phyloP scores from a whole-genome alignment of 2,113 vertebrate species.

The Thryonomys swinderianus region DNA sequence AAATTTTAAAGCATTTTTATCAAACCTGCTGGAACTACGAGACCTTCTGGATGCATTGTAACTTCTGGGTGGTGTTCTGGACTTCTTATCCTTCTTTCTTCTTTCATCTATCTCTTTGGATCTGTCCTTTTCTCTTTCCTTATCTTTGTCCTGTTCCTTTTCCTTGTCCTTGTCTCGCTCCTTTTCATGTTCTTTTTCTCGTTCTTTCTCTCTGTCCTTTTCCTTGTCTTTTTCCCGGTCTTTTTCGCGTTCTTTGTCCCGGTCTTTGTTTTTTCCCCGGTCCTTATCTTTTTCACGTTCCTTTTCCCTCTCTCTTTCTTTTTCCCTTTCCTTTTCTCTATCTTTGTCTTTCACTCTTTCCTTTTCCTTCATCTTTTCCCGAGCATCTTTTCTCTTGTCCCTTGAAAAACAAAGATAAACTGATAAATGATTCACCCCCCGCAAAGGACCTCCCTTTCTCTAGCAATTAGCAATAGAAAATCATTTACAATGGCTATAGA shows the following conservation, averaged over 20 bases:
- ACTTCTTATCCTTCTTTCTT: constrained; percentile 90
- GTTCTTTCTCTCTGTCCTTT: constrained; percentile 82
- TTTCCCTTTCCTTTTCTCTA: constrained; percentile 84
- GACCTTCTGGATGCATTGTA: constrained; percentile 89
- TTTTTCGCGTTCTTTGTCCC: constrained; percentile 83
- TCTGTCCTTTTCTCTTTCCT: constrained; percentile 84
- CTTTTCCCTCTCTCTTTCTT: constrained; percentile 84
- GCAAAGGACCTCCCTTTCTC: constrained; percentile 52
- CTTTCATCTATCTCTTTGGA: constrained; percentile 86
- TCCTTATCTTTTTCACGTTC: constrained; percentile 86
- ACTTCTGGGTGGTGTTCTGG: constrained; percentile 89
- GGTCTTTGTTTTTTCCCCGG: constrained; percentile 81
- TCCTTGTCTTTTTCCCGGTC: constrained; percentile 86
- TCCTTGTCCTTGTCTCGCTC: constrained; percentile 83
- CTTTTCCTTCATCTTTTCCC: constrained; percentile 87
- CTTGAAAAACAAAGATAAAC: constrained; percentile 81
- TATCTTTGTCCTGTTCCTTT: constrained; percentile 84
- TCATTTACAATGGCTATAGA: background rate
- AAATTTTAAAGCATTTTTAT: constrained; percentile 56
- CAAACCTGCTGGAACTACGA: constrained; percentile 92
- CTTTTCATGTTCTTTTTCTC: constrained; percentile 80
- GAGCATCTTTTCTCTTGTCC: constrained; percentile 89
- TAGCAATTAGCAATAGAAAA: constrained; percentile 51
- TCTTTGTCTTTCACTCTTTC: constrained; percentile 85
- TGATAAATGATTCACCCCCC: constrained; percentile 26